These are phyloP conservation scores for Aphidius ervi DNA, from an alignment of 1,140 invertebrate genomes.

Conservation along the genomic window DNA sequence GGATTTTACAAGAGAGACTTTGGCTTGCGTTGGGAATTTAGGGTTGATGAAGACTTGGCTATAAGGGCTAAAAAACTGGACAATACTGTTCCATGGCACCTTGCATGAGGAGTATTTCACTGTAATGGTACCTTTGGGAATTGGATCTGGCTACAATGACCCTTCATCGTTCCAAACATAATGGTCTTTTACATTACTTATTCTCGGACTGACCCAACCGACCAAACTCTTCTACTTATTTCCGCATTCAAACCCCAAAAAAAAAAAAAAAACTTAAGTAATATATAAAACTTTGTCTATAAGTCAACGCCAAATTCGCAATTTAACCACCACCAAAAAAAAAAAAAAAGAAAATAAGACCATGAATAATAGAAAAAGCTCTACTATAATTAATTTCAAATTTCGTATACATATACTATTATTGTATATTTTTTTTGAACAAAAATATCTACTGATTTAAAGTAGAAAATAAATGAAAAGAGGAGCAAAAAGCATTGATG, in stretches of 20 bases:
- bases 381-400: too few relatives aligned
- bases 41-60: conserved; percentile 26
- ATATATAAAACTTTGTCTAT: too few relatives aligned
- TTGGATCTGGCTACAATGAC: conserved; percentile 46
- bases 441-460: too few relatives aligned
- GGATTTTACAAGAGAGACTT: conserved; percentile 15
- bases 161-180: conserved; percentile 52
- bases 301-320: too few relatives aligned
- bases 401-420: too few relatives aligned
- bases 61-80: conserved; percentile 11
- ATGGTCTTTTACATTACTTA: conserved; percentile 54
- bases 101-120: conserved; percentile 55
- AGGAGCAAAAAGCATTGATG: conserved; percentile 20
- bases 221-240: conserved; percentile 24
- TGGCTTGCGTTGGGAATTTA: too few relatives aligned
- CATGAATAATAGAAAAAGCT: too few relatives aligned
- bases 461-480: conserved; percentile 1
- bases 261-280: too few relatives aligned
- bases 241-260: background rate
- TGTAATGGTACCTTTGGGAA: conserved; percentile 53
- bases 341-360: too few relatives aligned
- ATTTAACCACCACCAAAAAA: too few relatives aligned
- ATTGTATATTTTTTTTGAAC: too few relatives aligned
- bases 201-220: conserved; percentile 39
- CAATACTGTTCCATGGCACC: conserved; percentile 37